Evolutionary conservation across 2,113 vertebrate species (phyloP).

Genomic region (Todiramphus saurophagus): DNA sequence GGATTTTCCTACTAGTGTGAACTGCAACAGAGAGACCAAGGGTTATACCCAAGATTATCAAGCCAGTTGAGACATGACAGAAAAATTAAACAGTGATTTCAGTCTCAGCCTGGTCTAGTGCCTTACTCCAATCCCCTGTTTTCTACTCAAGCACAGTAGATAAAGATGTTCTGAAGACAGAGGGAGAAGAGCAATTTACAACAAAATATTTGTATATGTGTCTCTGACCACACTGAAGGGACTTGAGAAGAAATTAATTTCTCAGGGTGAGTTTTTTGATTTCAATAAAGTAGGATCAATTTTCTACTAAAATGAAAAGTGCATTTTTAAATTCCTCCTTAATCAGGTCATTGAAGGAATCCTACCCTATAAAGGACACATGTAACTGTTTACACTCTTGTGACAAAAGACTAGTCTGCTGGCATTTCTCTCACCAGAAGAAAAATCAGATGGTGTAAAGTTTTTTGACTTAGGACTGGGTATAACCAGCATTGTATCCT

Average conservation of each 20-base stretch:
- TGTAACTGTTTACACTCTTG: background rate
- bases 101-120: background rate
- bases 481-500: background rate
- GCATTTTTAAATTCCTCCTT: background rate
- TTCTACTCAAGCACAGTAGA: background rate
- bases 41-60: background rate
- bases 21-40: background rate
- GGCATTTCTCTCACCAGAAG: background rate
- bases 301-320: background rate
- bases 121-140: background rate
- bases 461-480: background rate
- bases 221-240: background rate
- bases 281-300: background rate
- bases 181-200: background rate
- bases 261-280: background rate
- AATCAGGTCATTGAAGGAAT: slow-evolving; percentile 3
- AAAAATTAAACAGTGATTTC: background rate
- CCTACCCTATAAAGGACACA: background rate
- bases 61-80: background rate
- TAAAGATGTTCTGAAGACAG: slow-evolving; percentile 15
- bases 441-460: background rate
- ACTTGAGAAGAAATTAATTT: background rate
- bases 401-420: slow-evolving; percentile 2
- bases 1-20: background rate
- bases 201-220: background rate